Percentiles rank a stretch among this genome's conserved stretches.
phyloP scores from a whole-genome alignment of 1,140 invertebrate genomes.

The Oryctes rhinoceros region DNA sequence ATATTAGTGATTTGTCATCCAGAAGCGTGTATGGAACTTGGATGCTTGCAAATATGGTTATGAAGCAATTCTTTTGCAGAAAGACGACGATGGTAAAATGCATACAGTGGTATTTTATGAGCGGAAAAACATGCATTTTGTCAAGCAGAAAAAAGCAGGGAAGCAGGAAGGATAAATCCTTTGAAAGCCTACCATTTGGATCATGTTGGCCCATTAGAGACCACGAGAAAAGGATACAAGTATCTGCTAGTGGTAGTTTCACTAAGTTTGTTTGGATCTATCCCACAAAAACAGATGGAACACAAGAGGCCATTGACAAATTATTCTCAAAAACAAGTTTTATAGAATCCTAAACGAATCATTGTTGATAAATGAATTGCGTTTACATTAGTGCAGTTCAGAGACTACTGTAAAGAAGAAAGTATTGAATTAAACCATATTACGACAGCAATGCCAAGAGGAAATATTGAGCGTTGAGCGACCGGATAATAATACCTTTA shows the following conservation, averaged over 20 bases:
- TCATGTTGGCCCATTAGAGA: constrained; percentile 50
- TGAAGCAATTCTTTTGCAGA: constrained; percentile 15
- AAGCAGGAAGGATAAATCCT: constrained; percentile 36
- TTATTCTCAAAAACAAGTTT: constrained; percentile 43
- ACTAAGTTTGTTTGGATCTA: constrained; percentile 53
- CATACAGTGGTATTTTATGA: neutral
- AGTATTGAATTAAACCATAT: constrained; percentile 49
- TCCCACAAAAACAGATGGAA: constrained; percentile 47
- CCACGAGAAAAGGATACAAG: constrained; percentile 45
- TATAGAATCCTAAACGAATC: no score
- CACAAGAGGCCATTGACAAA: neutral
- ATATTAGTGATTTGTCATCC: neutral
- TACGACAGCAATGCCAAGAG: no score
- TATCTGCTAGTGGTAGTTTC: constrained; percentile 47
- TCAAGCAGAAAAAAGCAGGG: no score
- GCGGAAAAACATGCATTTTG: neutral
- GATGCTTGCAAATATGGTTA: constrained; percentile 22
- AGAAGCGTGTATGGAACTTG: neutral
- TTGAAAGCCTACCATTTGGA: constrained; percentile 54
- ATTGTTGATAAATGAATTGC: constrained; percentile 52
- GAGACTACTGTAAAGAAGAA: constrained; percentile 48
- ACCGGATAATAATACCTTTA: no score
- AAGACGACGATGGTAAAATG: neutral
- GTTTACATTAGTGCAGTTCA: constrained; percentile 48
- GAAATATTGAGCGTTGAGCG: no score